These are phyloP conservation scores for Amyelois transitella DNA, from an alignment of 1,140 invertebrate species.

Conservation along the genomic window DNA sequence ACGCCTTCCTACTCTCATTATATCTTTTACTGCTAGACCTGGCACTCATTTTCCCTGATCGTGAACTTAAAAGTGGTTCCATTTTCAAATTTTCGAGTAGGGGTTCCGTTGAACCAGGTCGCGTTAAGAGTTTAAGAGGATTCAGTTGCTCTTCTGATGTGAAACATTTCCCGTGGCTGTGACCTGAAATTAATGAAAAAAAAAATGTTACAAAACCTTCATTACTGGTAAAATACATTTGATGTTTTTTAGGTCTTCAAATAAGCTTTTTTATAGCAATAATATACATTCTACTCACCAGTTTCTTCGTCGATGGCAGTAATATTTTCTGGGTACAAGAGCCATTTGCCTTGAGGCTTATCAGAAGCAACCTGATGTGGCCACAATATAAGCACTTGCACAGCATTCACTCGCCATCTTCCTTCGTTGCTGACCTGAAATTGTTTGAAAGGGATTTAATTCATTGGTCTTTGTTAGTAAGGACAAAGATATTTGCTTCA, in stretches of 20 bases:
- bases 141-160: slow-evolving; percentile 78
- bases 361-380: slow-evolving; percentile 90
- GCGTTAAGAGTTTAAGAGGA: slow-evolving; percentile 78
- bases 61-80: slow-evolving; percentile 42
- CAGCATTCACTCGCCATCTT: slow-evolving; percentile 85
- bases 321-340: slow-evolving; percentile 89
- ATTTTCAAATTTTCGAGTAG: slow-evolving; percentile 58
- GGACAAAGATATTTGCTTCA: too few relatives aligned
- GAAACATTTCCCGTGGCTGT: slow-evolving; percentile 79
- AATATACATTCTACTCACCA: slow-evolving; percentile 31
- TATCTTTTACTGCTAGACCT: slow-evolving; percentile 46
- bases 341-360: slow-evolving; percentile 87
- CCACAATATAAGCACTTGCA: slow-evolving; percentile 91
- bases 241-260: too few relatives aligned
- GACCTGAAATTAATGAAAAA: slow-evolving; percentile 44
- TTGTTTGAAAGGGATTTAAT: neutral
- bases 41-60: slow-evolving; percentile 41
- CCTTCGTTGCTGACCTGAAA: slow-evolving; percentile 86
- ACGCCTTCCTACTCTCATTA: slow-evolving; percentile 73
- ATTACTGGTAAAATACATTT: too few relatives aligned
- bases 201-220: too few relatives aligned
- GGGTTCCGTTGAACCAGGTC: slow-evolving; percentile 72
- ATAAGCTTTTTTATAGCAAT: too few relatives aligned
- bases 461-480: too few relatives aligned
- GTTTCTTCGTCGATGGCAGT: slow-evolving; percentile 82